These are phyloP conservation scores for Rotaria socialis DNA, from an alignment of 2,888 invertebrate genomes.

Conservation along the genomic window DNA sequence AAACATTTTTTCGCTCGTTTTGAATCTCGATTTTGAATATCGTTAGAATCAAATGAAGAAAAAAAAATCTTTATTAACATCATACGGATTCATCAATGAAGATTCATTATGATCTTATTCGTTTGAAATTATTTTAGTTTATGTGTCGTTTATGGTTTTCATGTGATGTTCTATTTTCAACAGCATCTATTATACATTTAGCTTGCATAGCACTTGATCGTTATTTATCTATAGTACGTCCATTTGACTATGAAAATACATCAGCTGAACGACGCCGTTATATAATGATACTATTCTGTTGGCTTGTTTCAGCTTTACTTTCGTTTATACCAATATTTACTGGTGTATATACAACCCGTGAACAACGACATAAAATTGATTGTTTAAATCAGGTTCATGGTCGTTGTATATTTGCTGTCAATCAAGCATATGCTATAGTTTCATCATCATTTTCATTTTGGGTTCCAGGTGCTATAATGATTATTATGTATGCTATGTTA, in stretches of 20 bases:
- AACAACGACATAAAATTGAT: conserved; percentile 59
- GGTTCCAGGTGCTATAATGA: conserved; percentile 58
- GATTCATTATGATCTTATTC: too few species aligned
- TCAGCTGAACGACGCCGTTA: conserved; percentile 63
- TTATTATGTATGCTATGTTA: conserved; percentile 54
- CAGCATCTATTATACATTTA: conserved; percentile 80
- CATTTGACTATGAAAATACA: conserved; percentile 65
- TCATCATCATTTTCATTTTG: conserved; percentile 59
- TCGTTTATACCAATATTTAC: conserved; percentile 89
- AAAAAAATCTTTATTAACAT: too few species aligned
- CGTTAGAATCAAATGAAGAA: too few species aligned
- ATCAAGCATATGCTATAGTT: conserved; percentile 55
- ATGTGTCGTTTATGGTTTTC: conserved; percentile 93
- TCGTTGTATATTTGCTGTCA: conserved; percentile 55
- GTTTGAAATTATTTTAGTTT: conserved; percentile 60
- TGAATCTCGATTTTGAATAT: too few species aligned
- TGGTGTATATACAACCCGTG: conserved; percentile 85
- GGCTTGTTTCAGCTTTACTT: conserved; percentile 82
- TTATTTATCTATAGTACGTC: conserved; percentile 69
- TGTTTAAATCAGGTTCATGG: conserved; percentile 50
- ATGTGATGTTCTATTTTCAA: conserved; percentile 81
- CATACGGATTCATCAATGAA: too few species aligned
- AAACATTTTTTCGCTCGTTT: too few species aligned
- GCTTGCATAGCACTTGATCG: conserved; percentile 90
- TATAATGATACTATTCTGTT: conserved; percentile 69